Evolutionary conservation across 2,113 vertebrate species (phyloP), one percentile per base, ranked within the genome.

Genomic region (Proteles cristata): DNA sequence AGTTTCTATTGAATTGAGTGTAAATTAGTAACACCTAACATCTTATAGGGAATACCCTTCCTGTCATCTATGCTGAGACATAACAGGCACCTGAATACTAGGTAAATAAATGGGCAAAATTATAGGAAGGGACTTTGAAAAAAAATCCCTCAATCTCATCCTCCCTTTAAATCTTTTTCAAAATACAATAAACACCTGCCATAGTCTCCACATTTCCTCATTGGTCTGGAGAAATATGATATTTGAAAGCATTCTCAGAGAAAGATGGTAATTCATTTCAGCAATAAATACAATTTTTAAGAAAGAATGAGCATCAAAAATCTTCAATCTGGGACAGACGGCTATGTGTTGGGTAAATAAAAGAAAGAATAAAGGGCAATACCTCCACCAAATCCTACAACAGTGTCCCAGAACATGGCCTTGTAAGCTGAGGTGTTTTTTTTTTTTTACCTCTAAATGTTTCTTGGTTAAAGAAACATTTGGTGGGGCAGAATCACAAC

Each of bases 151-250:
- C 31, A 65, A 43, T 1, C 28, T 88, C 28, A 65, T 82, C n/a
- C 21, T 96, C 43, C 50, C 79, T 71, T 88, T 95, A 96, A 85
- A 88, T 87, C 50, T 74, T 93, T 91, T 73, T 84, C n/a, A 88
- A 95, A 95, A 90, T 71, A 77, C 12, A 68, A 76, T 81, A 66
- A 55, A 76, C 21, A 88, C 69, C n/a, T 55, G 28, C 39, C 48
- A 85, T 65, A 71, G 55, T 87, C 69, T 94, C 55, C 55, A 74
- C 19, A 92, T 53, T 66, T 61, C 55, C 45, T 79, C 48, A 23
- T 84, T 81, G 88, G n/a, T 55, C 9, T 17, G 12, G 35, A 77
- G 33, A 16, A 89, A 81, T 79, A 14, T 31, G 53, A 83, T 91
- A 91, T 81, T 90, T 93, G 43, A 88, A 90, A 94, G 71, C 25